Percentiles rank a stretch among this genome's conserved stretches.
Conservation (phyloP, 2,797 vertebrate species). For the Scolopax bukidnonensis region DNA sequence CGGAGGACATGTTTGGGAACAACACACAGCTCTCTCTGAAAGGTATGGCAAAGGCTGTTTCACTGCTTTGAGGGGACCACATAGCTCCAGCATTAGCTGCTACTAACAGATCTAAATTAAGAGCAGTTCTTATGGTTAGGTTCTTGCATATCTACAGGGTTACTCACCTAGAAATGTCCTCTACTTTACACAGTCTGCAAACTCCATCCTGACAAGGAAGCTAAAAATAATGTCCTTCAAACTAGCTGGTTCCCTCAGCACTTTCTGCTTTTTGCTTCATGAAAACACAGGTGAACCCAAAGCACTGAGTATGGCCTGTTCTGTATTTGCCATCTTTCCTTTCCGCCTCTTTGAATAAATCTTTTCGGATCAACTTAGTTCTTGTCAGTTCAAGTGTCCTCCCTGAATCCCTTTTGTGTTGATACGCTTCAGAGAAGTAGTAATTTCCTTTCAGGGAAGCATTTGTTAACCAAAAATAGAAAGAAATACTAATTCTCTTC, state of each 20-base stretch:
- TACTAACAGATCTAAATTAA: neutral
- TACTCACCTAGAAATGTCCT: neutral
- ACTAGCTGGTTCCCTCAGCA: neutral
- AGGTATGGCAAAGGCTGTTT: slow-evolving; percentile 76
- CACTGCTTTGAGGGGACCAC: neutral
- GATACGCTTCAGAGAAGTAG: neutral
- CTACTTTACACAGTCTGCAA: neutral
- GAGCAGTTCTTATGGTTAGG: neutral
- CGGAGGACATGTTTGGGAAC: slow-evolving; percentile 86
- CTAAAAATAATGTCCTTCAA: neutral
- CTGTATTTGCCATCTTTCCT: neutral
- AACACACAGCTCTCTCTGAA: slow-evolving; percentile 78
- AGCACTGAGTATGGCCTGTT: neutral
- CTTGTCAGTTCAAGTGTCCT: neutral
- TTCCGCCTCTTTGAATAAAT: neutral
- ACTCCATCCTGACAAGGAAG: neutral
- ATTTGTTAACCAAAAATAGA: neutral
- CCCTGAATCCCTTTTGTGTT: neutral
- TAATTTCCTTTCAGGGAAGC: neutral
- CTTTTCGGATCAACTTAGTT: neutral
- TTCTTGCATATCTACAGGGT: neutral
- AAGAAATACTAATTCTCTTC: neutral
- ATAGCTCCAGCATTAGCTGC: neutral
- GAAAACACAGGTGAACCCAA: neutral
- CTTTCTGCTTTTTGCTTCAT: neutral